Evolutionary conservation across 2,888 invertebrate species (phyloP).

Genomic region (Pyrrhia umbra): DNA sequence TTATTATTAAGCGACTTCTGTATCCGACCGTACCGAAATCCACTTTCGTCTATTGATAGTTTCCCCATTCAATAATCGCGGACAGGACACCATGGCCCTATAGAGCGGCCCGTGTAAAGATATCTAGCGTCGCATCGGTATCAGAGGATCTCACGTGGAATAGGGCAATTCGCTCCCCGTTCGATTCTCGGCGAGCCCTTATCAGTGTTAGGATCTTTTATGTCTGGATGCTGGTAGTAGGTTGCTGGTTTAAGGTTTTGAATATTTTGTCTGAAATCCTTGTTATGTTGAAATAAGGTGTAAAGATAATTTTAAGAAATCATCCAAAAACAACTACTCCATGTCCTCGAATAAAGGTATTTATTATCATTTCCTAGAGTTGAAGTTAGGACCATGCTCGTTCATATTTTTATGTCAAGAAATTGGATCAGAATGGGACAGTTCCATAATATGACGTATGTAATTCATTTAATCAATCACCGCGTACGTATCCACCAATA

Average conservation of each 20-base stretch:
- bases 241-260: slow-evolving; percentile 18
- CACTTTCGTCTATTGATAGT: slow-evolving; percentile 39
- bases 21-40: slow-evolving; percentile 8
- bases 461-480: too few relatives aligned
- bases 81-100: slow-evolving; percentile 25
- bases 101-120: slow-evolving; percentile 55
- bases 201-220: slow-evolving; percentile 59
- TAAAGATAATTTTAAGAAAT: neutral
- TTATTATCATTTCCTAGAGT: too few relatives aligned
- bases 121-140: slow-evolving; percentile 51
- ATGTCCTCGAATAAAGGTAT: too few relatives aligned
- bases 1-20: neutral
- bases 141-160: slow-evolving; percentile 64
- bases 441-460: too few relatives aligned
- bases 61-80: slow-evolving; percentile 48
- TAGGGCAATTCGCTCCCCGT: slow-evolving; percentile 59
- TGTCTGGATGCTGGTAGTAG: slow-evolving; percentile 44
- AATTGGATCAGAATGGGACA: too few relatives aligned
- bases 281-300: neutral
- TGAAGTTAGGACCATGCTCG: too few relatives aligned
- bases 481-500: too few relatives aligned
- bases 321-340: neutral
- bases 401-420: too few relatives aligned
- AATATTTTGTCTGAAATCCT: slow-evolving; percentile 13
- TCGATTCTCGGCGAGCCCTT: slow-evolving; percentile 56